Conservation (phyloP, 2,888 invertebrate species). For the Myathropa florea region DNA sequence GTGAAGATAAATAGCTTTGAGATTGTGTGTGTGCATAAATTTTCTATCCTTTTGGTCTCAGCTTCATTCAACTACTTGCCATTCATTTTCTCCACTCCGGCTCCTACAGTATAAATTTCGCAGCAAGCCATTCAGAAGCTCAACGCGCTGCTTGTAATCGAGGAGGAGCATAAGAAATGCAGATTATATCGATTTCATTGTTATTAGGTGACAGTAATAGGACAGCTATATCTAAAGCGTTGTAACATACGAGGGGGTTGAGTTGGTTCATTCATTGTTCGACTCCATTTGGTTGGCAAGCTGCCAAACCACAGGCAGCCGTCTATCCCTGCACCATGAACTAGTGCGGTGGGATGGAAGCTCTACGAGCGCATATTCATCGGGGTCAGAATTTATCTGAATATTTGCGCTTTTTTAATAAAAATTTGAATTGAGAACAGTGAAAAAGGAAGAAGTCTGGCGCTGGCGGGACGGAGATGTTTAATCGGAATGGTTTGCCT, state of each 20-base stretch:
- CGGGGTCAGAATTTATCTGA: constrained; percentile 36
- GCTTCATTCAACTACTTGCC: constrained; percentile 19
- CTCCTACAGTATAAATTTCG: constrained; percentile 21
- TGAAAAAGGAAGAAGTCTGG: background rate
- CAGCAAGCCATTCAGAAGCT: constrained; percentile 1
- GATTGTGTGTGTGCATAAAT: background rate
- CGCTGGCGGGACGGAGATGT: background rate
- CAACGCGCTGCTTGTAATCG: constrained; percentile 16
- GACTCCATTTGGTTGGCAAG: constrained; percentile 19
- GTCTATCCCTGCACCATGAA: background rate
- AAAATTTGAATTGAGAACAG: background rate
- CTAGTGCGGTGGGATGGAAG: background rate
- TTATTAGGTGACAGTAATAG: constrained; percentile 59
- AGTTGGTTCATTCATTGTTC: constrained; percentile 17
- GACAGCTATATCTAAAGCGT: constrained; percentile 40
- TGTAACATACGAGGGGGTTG: constrained; percentile 5
- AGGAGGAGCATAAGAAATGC: constrained; percentile 25
- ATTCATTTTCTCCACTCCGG: constrained; percentile 8
- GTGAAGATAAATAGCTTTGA: constrained; percentile 17
- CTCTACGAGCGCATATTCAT: constrained; percentile 17
- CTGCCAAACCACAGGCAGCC: constrained; percentile 25
- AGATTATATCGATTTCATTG: constrained; percentile 60
- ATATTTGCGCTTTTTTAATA: constrained; percentile 11
- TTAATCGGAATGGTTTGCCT: background rate
- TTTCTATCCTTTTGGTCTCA: background rate